Base-by-base conservation (phyloP, 2,797 vertebrate genomes). In the Meda fulgida region DNA sequence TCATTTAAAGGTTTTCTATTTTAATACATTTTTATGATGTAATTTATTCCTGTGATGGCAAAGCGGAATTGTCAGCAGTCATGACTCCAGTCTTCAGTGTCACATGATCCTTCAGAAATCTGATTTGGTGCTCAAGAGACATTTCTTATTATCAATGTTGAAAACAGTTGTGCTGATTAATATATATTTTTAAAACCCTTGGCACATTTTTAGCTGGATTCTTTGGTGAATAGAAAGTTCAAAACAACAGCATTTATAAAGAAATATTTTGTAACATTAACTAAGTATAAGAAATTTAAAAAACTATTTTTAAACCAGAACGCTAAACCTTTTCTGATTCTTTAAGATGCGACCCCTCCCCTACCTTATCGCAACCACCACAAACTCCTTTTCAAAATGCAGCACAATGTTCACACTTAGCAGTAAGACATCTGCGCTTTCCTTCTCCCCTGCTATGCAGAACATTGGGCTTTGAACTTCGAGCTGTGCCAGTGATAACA, bases 371-470 rank as follows among this genome's bases (percentile, higher is more conserved):
- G 7, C 23, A 69, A 63, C 65, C 76, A 26, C 19, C 26, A 18
- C 31, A 31, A 38, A 86, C 11, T 48, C 38, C 34, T 85, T 66
- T 76, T 85, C 13, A 38, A 71, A 83, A 78, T 78, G 36, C 81
- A 84, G 73, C 73, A 76, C 18, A 13, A 16, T 66, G 69, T 84
- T 78, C 51, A 36, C 70, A 77, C 70, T 87, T 78, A 73, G 48
- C 76, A n/a, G 46, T 53, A 73, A 58, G 71, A 84, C 70, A 83
- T 81, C 75, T 76, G 69, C 10, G 34, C 72, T 29, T 34, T 60
- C 65, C 43, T 51, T 60, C 70, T 69, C 63, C 29, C 75, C 29
- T 53, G 34, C 55, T 43, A 85, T 6, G 36, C 43, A 58, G 46
- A 78, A 75, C 73, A 78, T 67, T 75, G 66, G 48, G 78, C 70